phyloP scores from a whole-genome alignment of 2,113 vertebrate genomes.

The Heterotilapia buettikoferi region DNA sequence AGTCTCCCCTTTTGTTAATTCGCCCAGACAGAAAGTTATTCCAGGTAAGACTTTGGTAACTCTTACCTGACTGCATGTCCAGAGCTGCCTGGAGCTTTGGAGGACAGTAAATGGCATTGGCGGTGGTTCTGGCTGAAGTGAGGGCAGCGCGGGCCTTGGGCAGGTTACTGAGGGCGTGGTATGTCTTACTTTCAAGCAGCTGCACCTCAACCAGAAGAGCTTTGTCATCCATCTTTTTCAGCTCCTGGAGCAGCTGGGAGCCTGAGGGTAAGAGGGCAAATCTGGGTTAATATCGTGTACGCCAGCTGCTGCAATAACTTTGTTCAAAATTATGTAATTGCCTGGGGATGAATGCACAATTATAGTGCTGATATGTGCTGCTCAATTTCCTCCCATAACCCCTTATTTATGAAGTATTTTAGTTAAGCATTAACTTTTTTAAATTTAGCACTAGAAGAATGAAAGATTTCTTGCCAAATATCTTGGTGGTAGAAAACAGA shows the following conservation, averaged over 20 bases:
- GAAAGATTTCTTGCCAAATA: neutral
- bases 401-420: neutral
- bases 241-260: slow-evolving; percentile 89
- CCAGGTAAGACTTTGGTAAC: neutral
- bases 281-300: neutral
- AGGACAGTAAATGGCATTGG: slow-evolving; percentile 98
- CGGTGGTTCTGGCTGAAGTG: slow-evolving; percentile 96
- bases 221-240: slow-evolving; percentile 99
- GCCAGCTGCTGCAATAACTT: neutral
- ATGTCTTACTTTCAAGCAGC: slow-evolving; percentile 97
- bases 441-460: neutral
- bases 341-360: neutral
- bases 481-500: neutral
- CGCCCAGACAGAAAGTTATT: fast-evolving
- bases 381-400: neutral
- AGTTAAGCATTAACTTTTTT: neutral
- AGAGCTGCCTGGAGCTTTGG: slow-evolving; percentile 96
- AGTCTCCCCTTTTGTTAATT: neutral
- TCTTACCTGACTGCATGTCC: slow-evolving; percentile 97
- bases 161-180: slow-evolving; percentile 96
- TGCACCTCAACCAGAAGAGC: slow-evolving; percentile 98
- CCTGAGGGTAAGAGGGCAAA: slow-evolving; percentile 61
- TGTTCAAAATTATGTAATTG: neutral
- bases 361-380: neutral
- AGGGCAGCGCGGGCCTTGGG: slow-evolving; percentile 97